A percentile compares a stretch with the other conserved stretches of the same genome.
Conservation (phyloP, 2,888 invertebrate species). For the Ophioninae sp. region DNA sequence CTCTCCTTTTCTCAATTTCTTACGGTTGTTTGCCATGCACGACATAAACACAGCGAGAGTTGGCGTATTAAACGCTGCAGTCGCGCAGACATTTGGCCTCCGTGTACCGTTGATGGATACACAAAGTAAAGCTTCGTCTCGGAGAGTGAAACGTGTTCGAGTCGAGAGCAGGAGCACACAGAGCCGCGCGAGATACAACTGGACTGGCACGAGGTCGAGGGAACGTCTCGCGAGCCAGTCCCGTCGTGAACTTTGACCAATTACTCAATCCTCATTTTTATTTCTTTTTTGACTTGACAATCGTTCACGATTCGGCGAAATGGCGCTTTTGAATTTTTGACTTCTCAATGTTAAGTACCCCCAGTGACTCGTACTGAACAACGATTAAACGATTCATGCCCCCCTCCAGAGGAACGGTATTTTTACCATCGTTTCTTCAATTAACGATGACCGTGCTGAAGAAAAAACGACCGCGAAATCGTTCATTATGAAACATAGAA, state of each 20-base stretch:
- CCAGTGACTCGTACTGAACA: neutral
- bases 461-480: neutral
- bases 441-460: neutral
- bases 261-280: conserved; percentile 43
- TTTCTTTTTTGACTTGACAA: conserved; percentile 19
- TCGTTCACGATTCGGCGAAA: conserved; percentile 17
- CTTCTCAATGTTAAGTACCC: neutral
- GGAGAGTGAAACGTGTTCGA: conserved; percentile 10
- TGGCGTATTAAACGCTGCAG: conserved; percentile 16
- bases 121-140: conserved; percentile 25
- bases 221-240: conserved; percentile 33
- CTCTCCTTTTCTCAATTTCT: conserved; percentile 1
- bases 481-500: neutral
- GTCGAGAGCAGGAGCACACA: conserved; percentile 2
- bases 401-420: neutral
- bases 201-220: conserved; percentile 43
- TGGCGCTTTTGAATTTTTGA: neutral
- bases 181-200: conserved; percentile 11
- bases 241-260: conserved; percentile 54
- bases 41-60: conserved; percentile 14
- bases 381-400: neutral
- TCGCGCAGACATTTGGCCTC: conserved; percentile 30
- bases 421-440: neutral
- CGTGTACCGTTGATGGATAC: conserved; percentile 14
- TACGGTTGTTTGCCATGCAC: conserved; percentile 14